A percentile compares a stretch with the other conserved stretches of the same genome.
These are phyloP conservation scores for Solenopsis fugax DNA, from an alignment of 1,140 invertebrate species.

Conservation along the genomic window DNA sequence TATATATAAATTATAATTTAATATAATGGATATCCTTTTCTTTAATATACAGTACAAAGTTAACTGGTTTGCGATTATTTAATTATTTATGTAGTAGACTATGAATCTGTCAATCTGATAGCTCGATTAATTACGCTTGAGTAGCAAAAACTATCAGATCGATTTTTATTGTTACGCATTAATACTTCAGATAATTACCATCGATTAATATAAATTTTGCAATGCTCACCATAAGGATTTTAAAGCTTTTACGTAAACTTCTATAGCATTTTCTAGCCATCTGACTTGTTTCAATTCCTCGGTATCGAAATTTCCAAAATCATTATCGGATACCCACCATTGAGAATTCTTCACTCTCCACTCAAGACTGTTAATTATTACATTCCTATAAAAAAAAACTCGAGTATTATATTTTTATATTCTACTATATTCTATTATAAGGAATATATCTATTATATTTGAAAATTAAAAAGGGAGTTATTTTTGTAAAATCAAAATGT, in stretches of 20 bases:
- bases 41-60: not conserved
- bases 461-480: not conserved
- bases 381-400: conserved; percentile 72
- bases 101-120: not conserved
- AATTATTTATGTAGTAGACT: not conserved
- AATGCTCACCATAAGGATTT: conserved; percentile 79
- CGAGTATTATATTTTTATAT: too few relatives aligned
- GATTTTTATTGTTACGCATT: not conserved
- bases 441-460: not conserved
- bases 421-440: too few relatives aligned
- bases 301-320: conserved; percentile 72
- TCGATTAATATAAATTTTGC: not conserved
- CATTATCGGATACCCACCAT: conserved; percentile 77
- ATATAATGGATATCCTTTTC: too few relatives aligned
- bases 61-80: not conserved
- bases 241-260: conserved; percentile 78
- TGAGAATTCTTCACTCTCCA: conserved; percentile 79
- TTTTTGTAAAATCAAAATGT: not conserved
- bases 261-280: conserved; percentile 81
- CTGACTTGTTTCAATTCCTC: conserved; percentile 81
- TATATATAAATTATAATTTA: too few relatives aligned
- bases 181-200: not conserved
- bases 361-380: conserved; percentile 76
- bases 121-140: not conserved
- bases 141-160: not conserved